Evolutionary conservation across 1,140 invertebrate genomes (phyloP).

Genomic region (Cotesia vestalis): DNA sequence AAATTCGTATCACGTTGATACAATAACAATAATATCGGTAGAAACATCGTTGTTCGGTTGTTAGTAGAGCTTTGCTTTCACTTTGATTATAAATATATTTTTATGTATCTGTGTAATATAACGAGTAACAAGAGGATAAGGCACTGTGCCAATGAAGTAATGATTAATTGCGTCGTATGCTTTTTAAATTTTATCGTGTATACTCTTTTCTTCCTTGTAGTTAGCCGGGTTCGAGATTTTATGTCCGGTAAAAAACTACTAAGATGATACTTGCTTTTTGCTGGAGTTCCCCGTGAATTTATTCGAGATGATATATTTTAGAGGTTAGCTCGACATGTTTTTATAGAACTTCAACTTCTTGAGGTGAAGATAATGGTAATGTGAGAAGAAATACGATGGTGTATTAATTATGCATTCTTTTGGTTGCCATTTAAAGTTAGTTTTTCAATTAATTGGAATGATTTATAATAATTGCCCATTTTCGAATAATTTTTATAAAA

Average conservation of each 20-base stretch:
- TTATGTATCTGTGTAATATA: too few species aligned
- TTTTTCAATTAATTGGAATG: too few species aligned
- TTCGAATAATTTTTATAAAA: too few species aligned
- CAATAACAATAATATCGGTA: neutral
- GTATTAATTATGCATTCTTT: too few species aligned
- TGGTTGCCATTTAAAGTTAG: too few species aligned
- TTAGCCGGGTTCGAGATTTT: neutral
- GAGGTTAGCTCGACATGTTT: too few species aligned
- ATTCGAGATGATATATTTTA: too few species aligned
- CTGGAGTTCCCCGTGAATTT: too few species aligned
- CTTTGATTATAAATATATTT: neutral
- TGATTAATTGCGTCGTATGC: neutral
- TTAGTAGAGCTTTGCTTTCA: neutral
- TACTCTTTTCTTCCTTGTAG: neutral
- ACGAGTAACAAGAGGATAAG: slow-evolving; percentile 2
- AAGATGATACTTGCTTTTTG: neutral
- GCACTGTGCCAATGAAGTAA: slow-evolving; percentile 3
- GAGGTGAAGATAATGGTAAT: too few species aligned
- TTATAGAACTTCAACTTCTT: too few species aligned
- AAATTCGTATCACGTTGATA: neutral
- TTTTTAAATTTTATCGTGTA: slow-evolving; percentile 3
- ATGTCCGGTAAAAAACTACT: neutral
- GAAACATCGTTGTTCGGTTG: neutral
- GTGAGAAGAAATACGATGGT: too few species aligned
- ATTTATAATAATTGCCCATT: too few species aligned